Percentiles rank a stretch among this genome's conserved stretches.
These are phyloP conservation scores for Tinea semifulvella DNA, from an alignment of 2,888 invertebrate genomes.

Conservation along the genomic window DNA sequence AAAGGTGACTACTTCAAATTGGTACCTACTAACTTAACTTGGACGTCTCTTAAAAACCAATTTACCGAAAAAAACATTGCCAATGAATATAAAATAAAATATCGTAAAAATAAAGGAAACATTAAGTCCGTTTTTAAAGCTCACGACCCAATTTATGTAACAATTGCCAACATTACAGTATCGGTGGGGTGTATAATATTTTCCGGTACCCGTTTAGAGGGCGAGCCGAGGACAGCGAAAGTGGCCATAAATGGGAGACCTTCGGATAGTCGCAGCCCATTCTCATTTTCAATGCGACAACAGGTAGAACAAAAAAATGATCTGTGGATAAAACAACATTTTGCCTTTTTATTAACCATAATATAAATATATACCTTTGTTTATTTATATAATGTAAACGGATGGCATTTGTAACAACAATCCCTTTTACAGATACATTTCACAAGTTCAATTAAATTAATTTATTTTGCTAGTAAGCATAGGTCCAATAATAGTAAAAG, in stretches of 20 bases:
- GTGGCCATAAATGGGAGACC: conserved; percentile 25
- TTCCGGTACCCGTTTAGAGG: conserved; percentile 28
- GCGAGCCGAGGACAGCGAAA: conserved; percentile 20
- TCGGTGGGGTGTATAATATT: conserved; percentile 21
- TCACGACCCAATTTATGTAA: conserved; percentile 8
- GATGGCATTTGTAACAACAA: background rate
- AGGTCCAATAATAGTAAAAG: too few species aligned
- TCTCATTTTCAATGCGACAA: conserved; percentile 12
- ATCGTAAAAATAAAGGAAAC: conserved; percentile 9
- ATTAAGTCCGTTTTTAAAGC: conserved; percentile 7
- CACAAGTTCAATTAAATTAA: too few species aligned
- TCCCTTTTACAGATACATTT: too few species aligned
- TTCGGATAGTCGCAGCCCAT: conserved; percentile 10
- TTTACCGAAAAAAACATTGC: background rate
- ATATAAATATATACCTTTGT: background rate
- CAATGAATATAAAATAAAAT: background rate
- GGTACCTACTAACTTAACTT: too few species aligned
- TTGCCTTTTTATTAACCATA: background rate
- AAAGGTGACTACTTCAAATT: too few species aligned
- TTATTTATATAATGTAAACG: background rate
- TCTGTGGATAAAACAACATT: conserved; percentile 7
- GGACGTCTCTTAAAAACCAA: background rate
- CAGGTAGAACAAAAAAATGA: conserved; percentile 4
- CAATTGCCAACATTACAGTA: conserved; percentile 14
- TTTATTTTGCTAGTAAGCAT: too few species aligned